phyloP scores from a whole-genome alignment of 2,888 invertebrate species.

The Danaus chrysippus region DNA sequence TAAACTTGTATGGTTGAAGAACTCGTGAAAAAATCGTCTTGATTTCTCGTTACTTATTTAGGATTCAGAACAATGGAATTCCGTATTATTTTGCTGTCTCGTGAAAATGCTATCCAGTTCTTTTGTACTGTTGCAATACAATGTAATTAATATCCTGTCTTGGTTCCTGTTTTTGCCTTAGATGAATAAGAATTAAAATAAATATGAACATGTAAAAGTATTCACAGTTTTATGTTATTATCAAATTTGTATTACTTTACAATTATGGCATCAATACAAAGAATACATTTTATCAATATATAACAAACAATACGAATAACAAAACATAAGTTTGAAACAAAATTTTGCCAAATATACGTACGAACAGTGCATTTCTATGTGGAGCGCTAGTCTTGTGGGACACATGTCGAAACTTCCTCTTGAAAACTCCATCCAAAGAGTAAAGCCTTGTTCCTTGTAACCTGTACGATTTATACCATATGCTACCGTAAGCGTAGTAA shows the following conservation, averaged over 20 bases:
- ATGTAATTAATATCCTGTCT: constrained; percentile 2
- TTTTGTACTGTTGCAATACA: background rate
- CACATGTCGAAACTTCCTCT: constrained; percentile 67
- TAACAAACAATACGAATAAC: constrained; percentile 11
- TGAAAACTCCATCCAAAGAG: constrained; percentile 63
- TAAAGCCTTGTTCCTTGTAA: constrained; percentile 59
- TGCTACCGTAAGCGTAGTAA: constrained; percentile 20
- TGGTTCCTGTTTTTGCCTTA: background rate
- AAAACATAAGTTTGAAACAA: constrained; percentile 20
- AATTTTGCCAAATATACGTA: constrained; percentile 19
- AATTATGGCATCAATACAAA: too few species aligned
- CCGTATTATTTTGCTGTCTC: constrained; percentile 5
- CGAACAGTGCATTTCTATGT: constrained; percentile 27
- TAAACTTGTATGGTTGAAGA: background rate
- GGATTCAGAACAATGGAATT: background rate
- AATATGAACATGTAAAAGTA: background rate
- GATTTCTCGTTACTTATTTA: background rate
- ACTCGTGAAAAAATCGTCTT: background rate
- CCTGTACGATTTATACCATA: constrained; percentile 38
- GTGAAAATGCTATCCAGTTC: background rate
- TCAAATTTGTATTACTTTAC: background rate
- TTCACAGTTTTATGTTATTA: background rate
- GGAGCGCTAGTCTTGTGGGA: constrained; percentile 53
- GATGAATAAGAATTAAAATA: background rate
- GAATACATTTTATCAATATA: too few species aligned